These are phyloP conservation scores for Diadromus collaris DNA, from an alignment of 2,888 invertebrate genomes.

Conservation along the genomic window DNA sequence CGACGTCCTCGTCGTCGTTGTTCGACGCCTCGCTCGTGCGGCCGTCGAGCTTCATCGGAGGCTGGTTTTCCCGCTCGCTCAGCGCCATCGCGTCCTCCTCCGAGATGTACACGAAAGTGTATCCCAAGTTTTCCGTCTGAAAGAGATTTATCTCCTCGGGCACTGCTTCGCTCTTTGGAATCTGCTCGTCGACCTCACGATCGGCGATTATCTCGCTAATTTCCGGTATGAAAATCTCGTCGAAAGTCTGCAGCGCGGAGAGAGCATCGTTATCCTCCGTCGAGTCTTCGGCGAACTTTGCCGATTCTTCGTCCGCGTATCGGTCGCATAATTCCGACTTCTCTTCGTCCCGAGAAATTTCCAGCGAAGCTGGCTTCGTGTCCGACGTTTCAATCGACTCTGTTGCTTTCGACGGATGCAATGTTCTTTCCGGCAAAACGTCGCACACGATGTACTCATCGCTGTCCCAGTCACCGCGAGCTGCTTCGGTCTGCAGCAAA, in stretches of 20 bases:
- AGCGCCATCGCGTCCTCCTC: slow-evolving; percentile 20
- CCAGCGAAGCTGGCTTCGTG: slow-evolving; percentile 1
- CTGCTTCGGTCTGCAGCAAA: background rate
- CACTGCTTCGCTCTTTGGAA: slow-evolving; percentile 61
- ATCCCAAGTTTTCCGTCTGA: slow-evolving; percentile 61
- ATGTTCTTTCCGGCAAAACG: background rate
- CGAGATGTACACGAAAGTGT: slow-evolving; percentile 70
- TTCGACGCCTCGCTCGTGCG: background rate
- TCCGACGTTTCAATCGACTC: slow-evolving; percentile 18
- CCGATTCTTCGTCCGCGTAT: background rate
- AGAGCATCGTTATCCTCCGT: background rate
- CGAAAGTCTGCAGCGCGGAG: background rate
- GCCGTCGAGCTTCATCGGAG: background rate
- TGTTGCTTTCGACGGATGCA: background rate
- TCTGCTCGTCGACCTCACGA: slow-evolving; percentile 1
- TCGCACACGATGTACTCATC: background rate
- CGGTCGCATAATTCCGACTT: background rate
- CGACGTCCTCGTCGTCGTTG: background rate
- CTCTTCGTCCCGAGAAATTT: background rate
- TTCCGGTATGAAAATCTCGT: slow-evolving; percentile 29
- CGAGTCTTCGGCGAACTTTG: background rate
- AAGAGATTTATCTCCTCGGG: slow-evolving; percentile 64
- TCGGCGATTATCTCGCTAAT: background rate
- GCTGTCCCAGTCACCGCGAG: background rate
- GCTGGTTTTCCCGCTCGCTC: background rate